Base-by-base conservation (phyloP, 2,888 invertebrate genomes). In the Ecliptopera silaceata region DNA sequence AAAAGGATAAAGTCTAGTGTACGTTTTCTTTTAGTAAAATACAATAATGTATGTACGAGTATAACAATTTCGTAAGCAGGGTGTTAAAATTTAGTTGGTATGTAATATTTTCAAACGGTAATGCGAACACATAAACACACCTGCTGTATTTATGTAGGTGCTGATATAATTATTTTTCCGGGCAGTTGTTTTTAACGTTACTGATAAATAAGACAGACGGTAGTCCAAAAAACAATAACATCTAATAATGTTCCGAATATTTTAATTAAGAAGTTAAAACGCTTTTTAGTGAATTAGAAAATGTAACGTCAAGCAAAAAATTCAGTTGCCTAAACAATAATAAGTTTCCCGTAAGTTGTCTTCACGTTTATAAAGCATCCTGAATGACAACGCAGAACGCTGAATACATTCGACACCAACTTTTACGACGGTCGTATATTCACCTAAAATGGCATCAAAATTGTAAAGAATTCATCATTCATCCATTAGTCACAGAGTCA, bases 401-500 rank as follows among this genome's bases (percentile, higher is more conserved):
- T 80, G 78, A 86, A 88, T 84, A 78, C 80, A 75, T 80, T 83
- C 80, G 77, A 85, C 86, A 84, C 83, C 82, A 81, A 83, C 72
- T 82, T 86, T 89, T 90, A 90, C 77, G 84, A 81, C 75, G 68
- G 87, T 72, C 83, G 84, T 89, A 89, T 88, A 88, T 90, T 83
- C 70, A 84, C 77, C 80, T 70, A 84, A 84, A 82, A 80, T 83
- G 81, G 80, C 83, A 86, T 87, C 86, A 80, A 85, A 74, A 82
- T 85, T 88, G 84, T 84, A 89, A 88, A 80, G 87, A 82, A 84
- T 81, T 84, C 88, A 90, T 91, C 88, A 89, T 89, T 91, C 90
- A 90, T 86, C 86, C 67, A 89, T 91, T 90, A 85, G 91, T 88
- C 82, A 88, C 90, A 88, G 86, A 84, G 83, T 82, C 84, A 86